phyloP scores from a whole-genome alignment of 1,140 invertebrate species.

The Drosophila mayri region DNA sequence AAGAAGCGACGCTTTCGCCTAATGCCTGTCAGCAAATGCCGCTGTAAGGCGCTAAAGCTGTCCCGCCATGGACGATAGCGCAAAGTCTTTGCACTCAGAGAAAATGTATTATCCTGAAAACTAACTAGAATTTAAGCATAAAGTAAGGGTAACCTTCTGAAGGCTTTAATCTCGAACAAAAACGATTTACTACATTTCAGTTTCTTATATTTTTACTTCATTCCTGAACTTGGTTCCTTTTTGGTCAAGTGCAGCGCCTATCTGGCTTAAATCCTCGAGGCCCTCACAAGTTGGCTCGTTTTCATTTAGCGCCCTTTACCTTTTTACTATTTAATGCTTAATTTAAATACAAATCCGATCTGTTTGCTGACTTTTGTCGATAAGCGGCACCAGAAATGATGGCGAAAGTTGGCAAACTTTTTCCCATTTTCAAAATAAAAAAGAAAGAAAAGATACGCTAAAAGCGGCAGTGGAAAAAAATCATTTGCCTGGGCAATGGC shows the following conservation, averaged over 20 bases:
- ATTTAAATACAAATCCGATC: conserved; percentile 80
- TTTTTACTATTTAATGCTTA: conserved; percentile 68
- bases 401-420: conserved; percentile 62
- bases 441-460: neutral
- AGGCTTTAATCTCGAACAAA: too few species aligned
- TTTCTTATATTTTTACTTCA: neutral
- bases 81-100: neutral
- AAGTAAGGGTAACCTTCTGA: too few species aligned
- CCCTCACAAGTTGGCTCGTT: conserved; percentile 49
- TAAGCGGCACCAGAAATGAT: conserved; percentile 67
- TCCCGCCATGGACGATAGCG: conserved; percentile 3
- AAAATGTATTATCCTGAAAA: neutral
- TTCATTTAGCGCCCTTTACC: conserved; percentile 57
- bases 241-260: conserved; percentile 2
- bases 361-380: conserved; percentile 75
- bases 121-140: too few species aligned
- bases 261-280: conserved; percentile 43
- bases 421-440: neutral
- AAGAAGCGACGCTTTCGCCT: conserved; percentile 38
- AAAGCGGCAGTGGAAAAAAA: conserved; percentile 15
- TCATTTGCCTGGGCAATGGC: conserved; percentile 42
- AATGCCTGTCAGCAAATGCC: conserved; percentile 75
- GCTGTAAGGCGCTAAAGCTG: conserved; percentile 52
- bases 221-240: neutral
- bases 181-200: too few species aligned